These are phyloP conservation scores for Lagopus leucura DNA, from an alignment of 2,113 vertebrate species.

Conservation along the genomic window DNA sequence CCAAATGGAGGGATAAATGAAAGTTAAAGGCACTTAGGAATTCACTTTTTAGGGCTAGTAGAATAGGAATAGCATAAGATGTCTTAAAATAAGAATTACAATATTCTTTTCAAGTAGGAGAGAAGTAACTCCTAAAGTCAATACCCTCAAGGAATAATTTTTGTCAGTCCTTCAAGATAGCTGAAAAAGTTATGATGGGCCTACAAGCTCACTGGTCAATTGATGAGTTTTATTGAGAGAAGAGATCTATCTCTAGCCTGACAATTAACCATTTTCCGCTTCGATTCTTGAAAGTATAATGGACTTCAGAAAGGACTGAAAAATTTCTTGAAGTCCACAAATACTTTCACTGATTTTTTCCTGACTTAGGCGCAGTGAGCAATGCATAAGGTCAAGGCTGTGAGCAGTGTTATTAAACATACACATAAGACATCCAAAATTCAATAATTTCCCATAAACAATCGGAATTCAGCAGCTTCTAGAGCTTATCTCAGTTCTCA, in stretches of 20 bases:
- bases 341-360: background rate
- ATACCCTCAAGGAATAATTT: background rate
- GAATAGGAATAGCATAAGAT: background rate
- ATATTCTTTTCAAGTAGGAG: background rate
- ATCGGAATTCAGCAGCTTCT: background rate
- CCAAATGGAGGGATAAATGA: background rate
- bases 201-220: background rate
- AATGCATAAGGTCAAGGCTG: background rate
- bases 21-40: background rate
- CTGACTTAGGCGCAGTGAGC: background rate
- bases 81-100: background rate
- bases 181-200: background rate
- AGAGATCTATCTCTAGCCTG: background rate
- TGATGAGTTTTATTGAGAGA: background rate
- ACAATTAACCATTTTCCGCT: background rate
- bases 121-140: background rate
- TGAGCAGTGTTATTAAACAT: background rate
- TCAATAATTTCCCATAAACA: background rate
- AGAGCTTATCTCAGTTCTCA: background rate
- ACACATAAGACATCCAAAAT: background rate
- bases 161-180: background rate
- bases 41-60: background rate
- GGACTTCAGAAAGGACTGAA: background rate
- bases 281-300: background rate
- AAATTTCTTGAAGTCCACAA: background rate